Base-by-base conservation (phyloP, 2,113 vertebrate genomes). In the Poeciliopsis turrubarensis region DNA sequence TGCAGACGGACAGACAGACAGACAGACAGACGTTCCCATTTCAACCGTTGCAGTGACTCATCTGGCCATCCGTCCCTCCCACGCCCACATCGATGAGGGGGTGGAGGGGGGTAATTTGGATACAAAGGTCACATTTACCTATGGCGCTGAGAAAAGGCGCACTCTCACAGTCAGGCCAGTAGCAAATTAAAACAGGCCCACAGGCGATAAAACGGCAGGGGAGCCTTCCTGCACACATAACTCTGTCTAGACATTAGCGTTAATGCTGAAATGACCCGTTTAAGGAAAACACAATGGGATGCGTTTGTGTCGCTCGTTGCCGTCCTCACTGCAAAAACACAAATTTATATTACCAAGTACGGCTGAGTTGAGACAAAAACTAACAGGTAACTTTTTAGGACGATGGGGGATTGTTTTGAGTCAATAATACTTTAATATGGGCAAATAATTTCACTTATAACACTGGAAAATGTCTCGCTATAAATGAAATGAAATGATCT, bases 111-210 rank as follows among this genome's bases (percentile, higher is more conserved):
- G 34, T 65, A 30, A 80, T 79, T 82, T 68, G 14, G 74, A 85
- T 81, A 62, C 88, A 92, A 92, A 91, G 91, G 85, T 85, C 83
- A 83, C 19, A 54, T 78, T 87, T 64, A 65, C 71, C 83, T 79
- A 78, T 77, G 69, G 51, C 78, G 27, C 17, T 27, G 41, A 37
- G 65, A 73, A 66, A 65, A 78, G 69, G 65, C 12, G 9, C 15
- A 1, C 37, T 68, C 65, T 51, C 9, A 25, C 39, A 77, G 27
- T 65, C 44, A 57, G 41, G 51, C 5, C 17, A 32, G 37, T n/a
- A 22, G 41, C 61, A 69, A 77, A 77, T 70, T 66, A 77, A 78
- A 83, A 60, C 60, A 68, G 70, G 27, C 60, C 70, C 73, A 65
- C 60, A 15, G 72, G 47, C 80, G 63, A 67, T 79, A 77, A 88